Conservation (phyloP, 2,797 vertebrate species). For the Myotis planiceps region DNA sequence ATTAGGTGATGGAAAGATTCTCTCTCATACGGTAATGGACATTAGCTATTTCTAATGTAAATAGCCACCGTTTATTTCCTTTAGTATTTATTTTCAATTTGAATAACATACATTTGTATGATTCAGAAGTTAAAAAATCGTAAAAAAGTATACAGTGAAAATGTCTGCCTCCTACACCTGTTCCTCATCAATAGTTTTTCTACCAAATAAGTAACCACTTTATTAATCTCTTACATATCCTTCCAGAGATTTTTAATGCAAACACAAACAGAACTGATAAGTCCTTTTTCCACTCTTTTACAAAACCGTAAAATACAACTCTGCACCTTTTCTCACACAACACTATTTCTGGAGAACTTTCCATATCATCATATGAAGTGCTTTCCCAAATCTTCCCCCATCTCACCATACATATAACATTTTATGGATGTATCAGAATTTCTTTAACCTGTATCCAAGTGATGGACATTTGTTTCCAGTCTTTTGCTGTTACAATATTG, state of each 20-base stretch:
- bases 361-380: neutral
- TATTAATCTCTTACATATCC: neutral
- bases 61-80: neutral
- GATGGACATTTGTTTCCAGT: neutral
- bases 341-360: neutral
- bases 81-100: constrained; percentile 45
- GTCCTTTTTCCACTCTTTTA: neutral
- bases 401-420: neutral
- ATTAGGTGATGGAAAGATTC: constrained; percentile 93
- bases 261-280: neutral
- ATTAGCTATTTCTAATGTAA: constrained; percentile 33
- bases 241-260: constrained; percentile 30
- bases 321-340: neutral
- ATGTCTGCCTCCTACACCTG: neutral
- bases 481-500: neutral
- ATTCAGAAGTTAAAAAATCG: constrained; percentile 50
- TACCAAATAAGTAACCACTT: neutral
- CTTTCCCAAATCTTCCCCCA: neutral
- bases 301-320: neutral
- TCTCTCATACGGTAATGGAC: constrained; percentile 93
- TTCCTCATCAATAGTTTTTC: neutral
- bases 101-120: constrained; percentile 11
- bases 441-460: neutral
- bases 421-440: neutral
- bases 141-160: neutral